Base-by-base conservation (phyloP, 2,888 invertebrate genomes). In the Drosophila prostipennis region DNA sequence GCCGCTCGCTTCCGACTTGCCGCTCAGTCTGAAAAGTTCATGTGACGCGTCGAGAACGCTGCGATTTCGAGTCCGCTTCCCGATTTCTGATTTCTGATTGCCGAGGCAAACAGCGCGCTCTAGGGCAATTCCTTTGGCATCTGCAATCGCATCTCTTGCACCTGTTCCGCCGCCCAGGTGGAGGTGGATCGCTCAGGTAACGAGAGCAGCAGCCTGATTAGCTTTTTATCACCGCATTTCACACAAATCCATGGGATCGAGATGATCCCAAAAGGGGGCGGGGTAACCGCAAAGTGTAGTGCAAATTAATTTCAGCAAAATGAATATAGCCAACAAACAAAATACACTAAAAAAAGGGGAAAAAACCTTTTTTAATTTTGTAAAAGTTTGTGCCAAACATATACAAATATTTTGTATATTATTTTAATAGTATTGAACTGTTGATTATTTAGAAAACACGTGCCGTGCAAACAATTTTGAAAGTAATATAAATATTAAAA, bases 11-110 rank as follows among this genome's bases (percentile, higher is more conserved):
- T 48, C 64, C 64, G 61, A 74, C 46, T 69, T 60, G 77, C 71
- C 61, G 75, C 70, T 87, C 88, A 82, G 82, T 88, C 82, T 78
- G 74, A 81, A 87, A 88, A 88, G 88, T 87, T 87, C 82, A 85
- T 79, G 79, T 79, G 82, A 68, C 88, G 82, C 67, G 88, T 79
- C 77, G 74, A 82, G 88, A 82, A 88, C 82, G 77, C 72, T 79
- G 73, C 82, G 86, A 80, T 60, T 54, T 43, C 42, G 67, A 46
- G 48, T 48, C 48, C 48, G 48, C 32, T 48, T 11, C 7, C 48
- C n/a, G 34, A 32, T 57, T 59, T 55, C 26, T 32, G 34, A 32
- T 57, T 59, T 55, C 26, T 32, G 53, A 73, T 45, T 57, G 49
- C 51, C 65, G 65, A 69, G 51, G 71, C 36, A 73, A 58, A 65